These are phyloP conservation scores for Thunnus maccoyii DNA, from an alignment of 2,113 vertebrate genomes.

Conservation along the genomic window DNA sequence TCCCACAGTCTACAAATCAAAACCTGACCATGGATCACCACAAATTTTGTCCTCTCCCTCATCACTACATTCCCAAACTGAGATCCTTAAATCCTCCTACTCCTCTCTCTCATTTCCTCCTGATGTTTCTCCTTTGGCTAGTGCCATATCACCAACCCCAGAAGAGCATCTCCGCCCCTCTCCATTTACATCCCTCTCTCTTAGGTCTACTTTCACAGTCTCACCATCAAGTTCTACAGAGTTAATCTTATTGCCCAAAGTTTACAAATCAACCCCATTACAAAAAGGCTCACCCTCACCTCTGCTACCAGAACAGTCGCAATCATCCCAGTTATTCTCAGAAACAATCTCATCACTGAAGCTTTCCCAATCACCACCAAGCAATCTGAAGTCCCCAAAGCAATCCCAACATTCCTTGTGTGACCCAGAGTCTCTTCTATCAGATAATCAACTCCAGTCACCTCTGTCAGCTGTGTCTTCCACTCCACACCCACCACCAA, in stretches of 20 bases:
- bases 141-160: constrained; percentile 4
- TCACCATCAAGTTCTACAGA: constrained; percentile 58
- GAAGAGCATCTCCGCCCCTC: constrained; percentile 19
- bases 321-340: constrained; percentile 41
- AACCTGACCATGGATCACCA: constrained; percentile 29
- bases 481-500: constrained; percentile 7
- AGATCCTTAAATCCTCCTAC: constrained; percentile 22
- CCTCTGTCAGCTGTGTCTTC: constrained; percentile 37
- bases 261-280: constrained; percentile 39
- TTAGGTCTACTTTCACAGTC: constrained; percentile 65
- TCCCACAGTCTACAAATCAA: constrained; percentile 38
- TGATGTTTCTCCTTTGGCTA: constrained; percentile 25
- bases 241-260: constrained; percentile 48
- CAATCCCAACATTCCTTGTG: constrained; percentile 45
- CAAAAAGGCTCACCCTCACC: constrained; percentile 31
- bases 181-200: constrained; percentile 26
- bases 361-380: constrained; percentile 42
- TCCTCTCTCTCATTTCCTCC: not conserved
- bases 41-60: constrained; percentile 27
- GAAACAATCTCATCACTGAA: constrained; percentile 43
- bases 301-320: constrained; percentile 32
- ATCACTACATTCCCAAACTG: constrained; percentile 25
- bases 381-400: constrained; percentile 46
- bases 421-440: constrained; percentile 37
- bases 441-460: constrained; percentile 27